Conservation (phyloP, 2,113 vertebrate genomes). For the Trinectes maculatus region DNA sequence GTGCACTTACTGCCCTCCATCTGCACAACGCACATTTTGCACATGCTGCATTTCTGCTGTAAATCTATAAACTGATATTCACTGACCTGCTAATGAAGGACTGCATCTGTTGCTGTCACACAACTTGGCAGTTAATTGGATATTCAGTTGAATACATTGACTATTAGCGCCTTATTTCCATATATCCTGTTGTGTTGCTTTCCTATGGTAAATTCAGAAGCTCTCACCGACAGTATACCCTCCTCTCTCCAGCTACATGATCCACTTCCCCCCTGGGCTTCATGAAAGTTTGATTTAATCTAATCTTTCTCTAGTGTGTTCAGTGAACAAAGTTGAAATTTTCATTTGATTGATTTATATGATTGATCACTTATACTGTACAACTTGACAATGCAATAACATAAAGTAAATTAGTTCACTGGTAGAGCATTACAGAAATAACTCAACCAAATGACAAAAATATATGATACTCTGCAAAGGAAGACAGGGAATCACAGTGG, state of each 20-base stretch:
- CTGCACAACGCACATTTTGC: constrained; percentile 22
- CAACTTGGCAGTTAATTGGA: background rate
- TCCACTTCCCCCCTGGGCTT: constrained; percentile 68
- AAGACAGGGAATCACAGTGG: background rate
- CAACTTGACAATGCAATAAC: constrained; percentile 9
- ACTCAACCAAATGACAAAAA: constrained; percentile 7
- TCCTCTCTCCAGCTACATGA: constrained; percentile 49
- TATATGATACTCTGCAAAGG: background rate
- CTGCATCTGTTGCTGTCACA: background rate
- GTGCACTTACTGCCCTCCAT: constrained; percentile 1
- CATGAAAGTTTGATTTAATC: constrained; percentile 71
- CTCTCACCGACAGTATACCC: constrained; percentile 34
- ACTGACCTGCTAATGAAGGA: background rate
- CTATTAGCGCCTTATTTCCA: background rate
- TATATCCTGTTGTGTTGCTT: constrained; percentile 8
- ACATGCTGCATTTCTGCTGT: constrained; percentile 15
- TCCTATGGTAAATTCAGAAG: constrained; percentile 18
- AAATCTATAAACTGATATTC: constrained; percentile 16
- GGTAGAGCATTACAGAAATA: constrained; percentile 1
- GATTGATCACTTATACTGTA: constrained; percentile 17
- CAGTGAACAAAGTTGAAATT: constrained; percentile 34
- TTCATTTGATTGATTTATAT: constrained; percentile 41
- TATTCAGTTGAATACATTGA: background rate
- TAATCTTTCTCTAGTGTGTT: constrained; percentile 44
- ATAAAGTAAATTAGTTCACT: background rate